phyloP scores from a whole-genome alignment of 2,113 vertebrate genomes.

The Aspiorhynchus laticeps region DNA sequence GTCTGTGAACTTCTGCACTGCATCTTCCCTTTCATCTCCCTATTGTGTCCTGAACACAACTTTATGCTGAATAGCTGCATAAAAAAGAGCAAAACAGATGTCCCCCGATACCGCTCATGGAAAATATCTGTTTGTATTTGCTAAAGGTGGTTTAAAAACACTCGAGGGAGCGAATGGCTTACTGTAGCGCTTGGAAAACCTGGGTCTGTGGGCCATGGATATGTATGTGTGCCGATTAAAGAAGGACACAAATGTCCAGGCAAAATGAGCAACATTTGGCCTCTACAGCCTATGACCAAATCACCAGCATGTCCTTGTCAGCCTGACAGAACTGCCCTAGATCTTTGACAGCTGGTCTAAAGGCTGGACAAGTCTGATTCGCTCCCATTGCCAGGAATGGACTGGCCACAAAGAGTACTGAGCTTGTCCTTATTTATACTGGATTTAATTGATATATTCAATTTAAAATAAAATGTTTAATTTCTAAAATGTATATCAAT shows the following conservation, averaged over 20 bases:
- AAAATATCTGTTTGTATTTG: constrained; percentile 35
- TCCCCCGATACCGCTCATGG: constrained; percentile 8
- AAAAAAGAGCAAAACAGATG: background rate
- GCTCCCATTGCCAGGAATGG: background rate
- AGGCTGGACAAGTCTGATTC: background rate
- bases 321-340: background rate
- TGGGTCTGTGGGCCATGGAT: background rate
- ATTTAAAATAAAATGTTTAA: background rate
- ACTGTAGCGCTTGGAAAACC: background rate
- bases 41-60: background rate
- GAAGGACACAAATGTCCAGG: background rate
- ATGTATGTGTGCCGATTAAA: background rate
- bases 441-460: background rate
- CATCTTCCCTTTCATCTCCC: background rate
- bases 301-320: background rate
- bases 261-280: background rate
- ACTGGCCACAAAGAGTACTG: background rate
- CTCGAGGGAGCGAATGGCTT: background rate
- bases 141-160: constrained; percentile 7
- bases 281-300: background rate
- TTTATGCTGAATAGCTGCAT: constrained; percentile 2
- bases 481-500: background rate
- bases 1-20: constrained; percentile 31
- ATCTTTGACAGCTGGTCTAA: background rate
- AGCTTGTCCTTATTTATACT: background rate